Evolutionary conservation across 1,140 invertebrate genomes (phyloP).

Genomic region (Coenobita brevimanus): DNA sequence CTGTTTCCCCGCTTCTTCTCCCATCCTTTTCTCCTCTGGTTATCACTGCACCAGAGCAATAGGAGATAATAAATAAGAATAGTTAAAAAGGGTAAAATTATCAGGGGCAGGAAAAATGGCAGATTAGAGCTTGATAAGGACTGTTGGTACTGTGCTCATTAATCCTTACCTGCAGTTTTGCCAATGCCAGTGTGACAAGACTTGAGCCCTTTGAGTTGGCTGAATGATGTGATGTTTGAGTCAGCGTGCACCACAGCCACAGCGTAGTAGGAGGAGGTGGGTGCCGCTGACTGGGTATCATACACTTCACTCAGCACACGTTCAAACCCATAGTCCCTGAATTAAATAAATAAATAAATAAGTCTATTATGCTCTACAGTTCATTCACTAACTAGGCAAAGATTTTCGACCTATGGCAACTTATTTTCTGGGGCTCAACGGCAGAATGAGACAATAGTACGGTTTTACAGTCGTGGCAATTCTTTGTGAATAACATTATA

Average conservation of each 20-base stretch:
- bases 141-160: neutral
- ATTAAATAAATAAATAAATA: too few relatives aligned
- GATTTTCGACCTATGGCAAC: too few relatives aligned
- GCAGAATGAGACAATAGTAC: too few relatives aligned
- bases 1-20: neutral
- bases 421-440: too few relatives aligned
- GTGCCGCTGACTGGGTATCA: constrained; percentile 76
- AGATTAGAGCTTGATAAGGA: too few relatives aligned
- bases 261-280: constrained; percentile 71
- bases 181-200: constrained; percentile 96
- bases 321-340: constrained; percentile 78
- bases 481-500: too few relatives aligned
- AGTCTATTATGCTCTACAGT: too few relatives aligned
- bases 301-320: constrained; percentile 77
- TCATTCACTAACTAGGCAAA: too few relatives aligned
- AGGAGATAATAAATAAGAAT: too few relatives aligned
- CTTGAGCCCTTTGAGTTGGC: constrained; percentile 82
- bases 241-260: constrained; percentile 67
- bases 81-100: too few relatives aligned
- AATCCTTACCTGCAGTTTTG: constrained; percentile 82
- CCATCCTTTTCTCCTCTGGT: neutral
- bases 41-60: neutral
- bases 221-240: constrained; percentile 79
- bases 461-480: too few relatives aligned
- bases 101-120: too few relatives aligned